Base-by-base conservation (phyloP, 2,113 vertebrate species). In the Arvicanthis niloticus region DNA sequence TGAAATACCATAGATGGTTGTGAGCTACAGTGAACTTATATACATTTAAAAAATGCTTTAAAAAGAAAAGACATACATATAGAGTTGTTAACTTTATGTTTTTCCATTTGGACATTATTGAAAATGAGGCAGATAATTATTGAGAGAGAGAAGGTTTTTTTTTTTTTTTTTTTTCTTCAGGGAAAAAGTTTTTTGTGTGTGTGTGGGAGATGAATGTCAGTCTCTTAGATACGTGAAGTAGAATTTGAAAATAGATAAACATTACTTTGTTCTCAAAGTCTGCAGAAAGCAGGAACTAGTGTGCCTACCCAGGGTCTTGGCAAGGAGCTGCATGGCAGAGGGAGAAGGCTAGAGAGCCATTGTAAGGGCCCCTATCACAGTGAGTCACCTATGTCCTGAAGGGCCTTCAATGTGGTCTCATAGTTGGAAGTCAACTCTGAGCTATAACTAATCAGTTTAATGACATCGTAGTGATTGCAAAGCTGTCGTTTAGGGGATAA, bases 221-320 rank as follows among this genome's bases (percentile, higher is more conserved):
- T 40, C 45, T 48, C 40, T 45, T 21, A 56, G 6, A 45, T 34
- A n/a, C 2, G 10, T 31, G 6, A 9, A 85, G 34, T 65, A 29
- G 62, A 70, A 67, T 51, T n/a, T n/a, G 37, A 92, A 5, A 53
- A 34, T 73, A 53, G 17, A 24, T 40, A 84, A 87, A 51, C 65
- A 60, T 67, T 48, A 19, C 5, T 15, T 0, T 67, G 53, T 87
- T 29, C n/a, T 31, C 60, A 51, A 68, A 40, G 8, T 51, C 12
- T 56, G 11, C 31, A 88, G 82, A 89, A 84, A 82, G 5, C 24
- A 34, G 16, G 84, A 96, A 62, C 2, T 22, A 7, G 4, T 7
- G 0, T 29, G 31, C 2, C 3, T 65, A 1, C 5, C 8, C 31
- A 17, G 1, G 26, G 16, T 34, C 51, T 53, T n/a, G 1, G 22